phyloP scores from a whole-genome alignment of 2,113 vertebrate species.

The Podarcis raffonei region DNA sequence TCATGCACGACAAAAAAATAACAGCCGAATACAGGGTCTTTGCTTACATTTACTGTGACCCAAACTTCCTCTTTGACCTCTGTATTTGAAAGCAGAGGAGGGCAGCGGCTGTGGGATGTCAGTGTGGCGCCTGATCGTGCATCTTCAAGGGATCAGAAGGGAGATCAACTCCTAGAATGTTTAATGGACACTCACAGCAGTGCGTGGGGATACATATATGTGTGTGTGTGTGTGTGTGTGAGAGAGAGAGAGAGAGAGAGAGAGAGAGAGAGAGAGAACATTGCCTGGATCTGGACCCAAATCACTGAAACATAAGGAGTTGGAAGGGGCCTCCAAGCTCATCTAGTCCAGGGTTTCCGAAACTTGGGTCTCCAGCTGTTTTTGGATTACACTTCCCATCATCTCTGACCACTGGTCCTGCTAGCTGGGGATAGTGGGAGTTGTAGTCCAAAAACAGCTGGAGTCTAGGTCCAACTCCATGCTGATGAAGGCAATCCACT shows the following conservation, averaged over 20 bases:
- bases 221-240: no score
- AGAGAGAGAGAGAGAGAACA: no score
- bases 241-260: no score
- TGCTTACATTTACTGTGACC: conserved; percentile 18
- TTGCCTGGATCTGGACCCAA: background rate
- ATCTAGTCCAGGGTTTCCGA: background rate
- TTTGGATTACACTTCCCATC: no score
- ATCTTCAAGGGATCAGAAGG: conserved; percentile 2
- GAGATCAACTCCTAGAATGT: background rate
- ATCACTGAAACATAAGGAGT: no score
- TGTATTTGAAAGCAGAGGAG: background rate
- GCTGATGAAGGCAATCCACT: background rate
- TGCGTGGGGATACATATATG: background rate
- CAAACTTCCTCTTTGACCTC: conserved; percentile 43
- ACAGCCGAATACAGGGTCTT: background rate
- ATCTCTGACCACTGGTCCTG: no score
- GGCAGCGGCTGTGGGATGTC: background rate
- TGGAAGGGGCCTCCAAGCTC: background rate
- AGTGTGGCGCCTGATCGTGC: background rate
- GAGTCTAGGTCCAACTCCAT: background rate
- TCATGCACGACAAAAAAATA: background rate
- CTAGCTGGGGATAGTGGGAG: no score
- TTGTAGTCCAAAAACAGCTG: no score
- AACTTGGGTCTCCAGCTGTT: no score
- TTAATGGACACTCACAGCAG: background rate